Base-by-base conservation (phyloP, 1,140 invertebrate genomes). In the Zaprionus lachaisei region DNA sequence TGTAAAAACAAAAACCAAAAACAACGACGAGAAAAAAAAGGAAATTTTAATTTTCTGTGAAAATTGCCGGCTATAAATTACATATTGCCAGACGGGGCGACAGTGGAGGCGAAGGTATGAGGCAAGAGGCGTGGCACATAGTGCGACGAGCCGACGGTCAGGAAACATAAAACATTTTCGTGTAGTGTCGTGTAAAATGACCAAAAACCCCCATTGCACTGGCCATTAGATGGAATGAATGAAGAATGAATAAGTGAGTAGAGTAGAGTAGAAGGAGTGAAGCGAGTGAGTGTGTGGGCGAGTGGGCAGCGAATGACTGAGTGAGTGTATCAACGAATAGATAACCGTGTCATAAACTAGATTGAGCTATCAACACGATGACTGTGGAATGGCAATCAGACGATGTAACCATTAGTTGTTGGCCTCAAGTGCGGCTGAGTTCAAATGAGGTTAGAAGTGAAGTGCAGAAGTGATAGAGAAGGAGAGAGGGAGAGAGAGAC, bases 1-100 rank as follows among this genome's bases (percentile, higher is more conserved):
- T 57, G 15, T 70, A 56, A 41, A 11, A 57, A 31, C 2, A 0
- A 31, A 31, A 28, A 31, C 0, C 44, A 68, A 56, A 68, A 47
- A 26, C 37, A 55, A 9, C 14, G 2, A 34, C 55, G 22, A 37
- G 37, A 47, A 54, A 58, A 31, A 49, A 51, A 47, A 44, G 62
- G 28, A 66, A 77, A 73, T 77, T 80, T 80, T 80, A 77, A 80
- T 77, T 80, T 80, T 80, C 78, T 77, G 78, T 77, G 69, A 77
- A 80, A 80, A 80, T 77, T 77, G 78, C 70, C 47, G 65, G 78
- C 74, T 73, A 80, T 80, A 80, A 80, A 80, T 80, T 80, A 80
- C 78, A 80, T 77, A 80, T 77, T 72, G 78, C 65, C 58, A 64
- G 26, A 57, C 67, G 58, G 41, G n/a, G 41, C 41, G 47, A 9